Evolutionary conservation across 2,888 invertebrate genomes (phyloP).

Genomic region (Emmelina monodactyla): DNA sequence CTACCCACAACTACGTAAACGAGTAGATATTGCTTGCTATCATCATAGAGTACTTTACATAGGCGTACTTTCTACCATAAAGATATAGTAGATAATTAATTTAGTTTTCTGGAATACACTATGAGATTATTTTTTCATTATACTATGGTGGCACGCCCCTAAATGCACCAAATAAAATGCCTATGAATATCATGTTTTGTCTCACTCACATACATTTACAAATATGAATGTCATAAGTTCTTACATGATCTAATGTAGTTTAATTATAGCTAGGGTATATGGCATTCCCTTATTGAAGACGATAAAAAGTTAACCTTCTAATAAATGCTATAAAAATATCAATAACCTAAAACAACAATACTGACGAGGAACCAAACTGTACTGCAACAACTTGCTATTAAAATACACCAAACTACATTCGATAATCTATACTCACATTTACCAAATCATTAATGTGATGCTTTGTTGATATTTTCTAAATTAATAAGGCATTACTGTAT

Average conservation of each 20-base stretch:
- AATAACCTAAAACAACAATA: slow-evolving; percentile 1
- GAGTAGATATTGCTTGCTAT: slow-evolving; percentile 23
- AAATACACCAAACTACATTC: too few relatives aligned
- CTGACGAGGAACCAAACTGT: neutral
- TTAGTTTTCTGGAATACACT: too few relatives aligned
- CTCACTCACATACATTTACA: too few relatives aligned
- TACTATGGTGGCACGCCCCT: neutral
- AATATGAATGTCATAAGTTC: too few relatives aligned
- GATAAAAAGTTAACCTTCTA: neutral
- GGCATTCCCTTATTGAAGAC: neutral
- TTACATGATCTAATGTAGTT: too few relatives aligned
- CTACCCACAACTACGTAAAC: slow-evolving; percentile 50
- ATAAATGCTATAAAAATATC: neutral
- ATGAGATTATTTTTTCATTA: neutral
- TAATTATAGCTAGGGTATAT: too few relatives aligned
- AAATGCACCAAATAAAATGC: slow-evolving; percentile 1
- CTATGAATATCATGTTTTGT: too few relatives aligned
- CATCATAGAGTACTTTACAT: neutral
- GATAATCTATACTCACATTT: too few relatives aligned
- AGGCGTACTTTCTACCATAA: neutral
- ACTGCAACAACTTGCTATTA: too few relatives aligned
- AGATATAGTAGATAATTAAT: neutral
- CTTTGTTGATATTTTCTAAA: too few relatives aligned
- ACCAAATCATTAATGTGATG: too few relatives aligned
- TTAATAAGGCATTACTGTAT: too few relatives aligned